Conservation (phyloP, 2,888 invertebrate genomes). For the Plusia festucae region DNA sequence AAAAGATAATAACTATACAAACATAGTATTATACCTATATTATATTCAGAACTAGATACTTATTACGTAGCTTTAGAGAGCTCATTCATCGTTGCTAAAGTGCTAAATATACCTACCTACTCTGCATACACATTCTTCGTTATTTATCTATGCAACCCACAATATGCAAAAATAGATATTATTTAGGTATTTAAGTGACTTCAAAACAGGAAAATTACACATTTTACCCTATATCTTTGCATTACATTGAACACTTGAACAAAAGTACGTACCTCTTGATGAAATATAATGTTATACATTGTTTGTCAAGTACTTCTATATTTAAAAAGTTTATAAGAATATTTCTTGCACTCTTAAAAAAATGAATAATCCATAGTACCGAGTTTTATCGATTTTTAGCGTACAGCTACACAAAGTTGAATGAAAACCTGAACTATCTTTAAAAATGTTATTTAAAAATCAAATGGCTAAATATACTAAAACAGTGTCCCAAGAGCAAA, state of each 20-base stretch:
- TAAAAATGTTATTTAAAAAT: background rate
- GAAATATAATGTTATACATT: background rate
- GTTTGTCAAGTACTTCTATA: background rate
- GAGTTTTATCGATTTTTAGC: too few relatives aligned
- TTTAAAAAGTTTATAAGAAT: too few relatives aligned
- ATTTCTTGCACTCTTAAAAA: too few relatives aligned
- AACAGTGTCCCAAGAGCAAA: background rate
- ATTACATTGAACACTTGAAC: slow-evolving; percentile 1
- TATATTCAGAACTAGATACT: too few relatives aligned
- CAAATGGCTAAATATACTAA: background rate
- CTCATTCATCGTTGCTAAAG: too few relatives aligned
- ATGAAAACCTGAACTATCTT: background rate
- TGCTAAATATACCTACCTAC: too few relatives aligned
- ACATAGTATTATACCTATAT: too few relatives aligned
- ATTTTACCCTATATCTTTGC: background rate
- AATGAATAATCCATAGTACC: too few relatives aligned
- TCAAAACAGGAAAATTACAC: slow-evolving; percentile 2
- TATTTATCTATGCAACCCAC: too few relatives aligned
- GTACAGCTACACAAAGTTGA: background rate
- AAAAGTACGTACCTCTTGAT: background rate
- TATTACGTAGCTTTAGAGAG: background rate
- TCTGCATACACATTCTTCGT: too few relatives aligned
- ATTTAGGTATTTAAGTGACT: background rate
- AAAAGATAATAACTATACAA: too few relatives aligned
- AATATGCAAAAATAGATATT: background rate